Evolutionary conservation across 1,140 invertebrate genomes (phyloP).

Genomic region (Galendromus occidentalis): DNA sequence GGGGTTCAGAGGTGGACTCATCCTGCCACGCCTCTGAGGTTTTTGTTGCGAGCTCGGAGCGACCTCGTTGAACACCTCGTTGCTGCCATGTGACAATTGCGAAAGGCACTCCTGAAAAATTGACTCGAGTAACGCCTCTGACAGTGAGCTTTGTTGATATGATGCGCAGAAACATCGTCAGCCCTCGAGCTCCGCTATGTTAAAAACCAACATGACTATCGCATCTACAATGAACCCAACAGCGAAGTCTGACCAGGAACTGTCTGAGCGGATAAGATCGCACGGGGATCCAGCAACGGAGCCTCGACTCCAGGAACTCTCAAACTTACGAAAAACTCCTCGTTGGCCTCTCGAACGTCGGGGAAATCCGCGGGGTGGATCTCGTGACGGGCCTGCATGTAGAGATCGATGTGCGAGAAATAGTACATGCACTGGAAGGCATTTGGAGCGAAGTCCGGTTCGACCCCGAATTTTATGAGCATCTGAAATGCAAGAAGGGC

Average conservation of each 20-base stretch:
- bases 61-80: constrained; percentile 11
- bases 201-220: too few relatives aligned
- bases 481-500: neutral
- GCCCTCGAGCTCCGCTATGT: too few relatives aligned
- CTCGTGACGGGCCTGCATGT: neutral
- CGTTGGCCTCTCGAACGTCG: neutral
- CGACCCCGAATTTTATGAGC: neutral
- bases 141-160: too few relatives aligned
- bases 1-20: neutral
- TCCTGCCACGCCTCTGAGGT: neutral
- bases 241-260: too few relatives aligned
- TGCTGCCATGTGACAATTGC: neutral
- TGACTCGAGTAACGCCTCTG: neutral
- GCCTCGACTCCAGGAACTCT: too few relatives aligned
- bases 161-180: too few relatives aligned
- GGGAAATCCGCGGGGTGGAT: neutral
- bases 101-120: constrained; percentile 4
- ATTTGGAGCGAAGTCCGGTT: neutral
- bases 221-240: too few relatives aligned
- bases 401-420: constrained; percentile 4
- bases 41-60: neutral
- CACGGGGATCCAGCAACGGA: too few relatives aligned
- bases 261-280: too few relatives aligned
- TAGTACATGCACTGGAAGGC: neutral
- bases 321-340: neutral